phyloP scores from a whole-genome alignment of 2,113 vertebrate species.

The Pteronura brasiliensis region DNA sequence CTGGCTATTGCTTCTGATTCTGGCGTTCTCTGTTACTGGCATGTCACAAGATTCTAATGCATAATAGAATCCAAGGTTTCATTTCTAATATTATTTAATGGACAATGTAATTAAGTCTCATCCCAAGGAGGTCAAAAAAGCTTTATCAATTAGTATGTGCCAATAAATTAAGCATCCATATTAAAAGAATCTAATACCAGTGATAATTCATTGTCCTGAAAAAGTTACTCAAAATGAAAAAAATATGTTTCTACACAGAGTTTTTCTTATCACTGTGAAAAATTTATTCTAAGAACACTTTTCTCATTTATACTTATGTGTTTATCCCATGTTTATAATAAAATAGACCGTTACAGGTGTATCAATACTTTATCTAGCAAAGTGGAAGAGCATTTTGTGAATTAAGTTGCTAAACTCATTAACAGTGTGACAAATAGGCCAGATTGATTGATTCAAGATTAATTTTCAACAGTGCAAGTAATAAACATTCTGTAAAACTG shows the following conservation, averaged over 20 bases:
- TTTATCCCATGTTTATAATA: background rate
- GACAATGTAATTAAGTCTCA: background rate
- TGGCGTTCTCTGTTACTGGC: too few species aligned
- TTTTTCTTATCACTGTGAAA: background rate
- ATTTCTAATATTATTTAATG: background rate
- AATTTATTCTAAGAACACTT: background rate
- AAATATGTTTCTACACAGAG: background rate
- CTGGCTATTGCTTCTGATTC: background rate
- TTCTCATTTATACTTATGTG: background rate
- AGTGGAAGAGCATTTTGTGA: background rate
- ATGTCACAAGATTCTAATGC: too few species aligned
- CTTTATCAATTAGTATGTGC: background rate
- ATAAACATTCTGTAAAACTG: too few species aligned
- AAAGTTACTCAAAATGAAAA: background rate
- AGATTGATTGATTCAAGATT: too few species aligned
- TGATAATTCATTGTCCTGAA: background rate
- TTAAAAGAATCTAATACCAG: background rate
- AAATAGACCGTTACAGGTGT: rapidly evolving
- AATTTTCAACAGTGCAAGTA: too few species aligned
- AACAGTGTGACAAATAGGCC: background rate
- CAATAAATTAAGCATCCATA: background rate
- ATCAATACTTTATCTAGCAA: background rate
- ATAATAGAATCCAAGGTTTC: background rate
- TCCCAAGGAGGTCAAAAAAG: background rate
- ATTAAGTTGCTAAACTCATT: background rate